These are phyloP conservation scores for Leguminivora glycinivorella DNA, from an alignment of 1,140 invertebrate genomes.

Conservation along the genomic window DNA sequence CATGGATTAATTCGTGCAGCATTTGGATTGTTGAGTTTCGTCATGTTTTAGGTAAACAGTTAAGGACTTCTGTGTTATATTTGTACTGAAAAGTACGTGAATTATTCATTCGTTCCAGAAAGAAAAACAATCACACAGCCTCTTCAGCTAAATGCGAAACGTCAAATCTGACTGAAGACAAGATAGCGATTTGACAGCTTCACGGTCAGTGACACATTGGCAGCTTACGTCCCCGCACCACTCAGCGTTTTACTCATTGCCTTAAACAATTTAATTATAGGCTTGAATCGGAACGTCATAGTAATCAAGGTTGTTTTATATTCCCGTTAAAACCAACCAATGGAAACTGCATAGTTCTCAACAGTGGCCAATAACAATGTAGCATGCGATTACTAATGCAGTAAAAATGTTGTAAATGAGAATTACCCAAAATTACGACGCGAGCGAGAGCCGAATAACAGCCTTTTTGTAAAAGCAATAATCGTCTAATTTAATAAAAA, in stretches of 20 bases:
- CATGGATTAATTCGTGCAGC: slow-evolving; percentile 66
- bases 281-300: slow-evolving; percentile 7
- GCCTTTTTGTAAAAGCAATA: slow-evolving; percentile 44
- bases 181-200: not conserved
- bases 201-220: not conserved
- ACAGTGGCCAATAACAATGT: not conserved
- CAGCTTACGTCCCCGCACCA: not conserved
- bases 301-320: not conserved
- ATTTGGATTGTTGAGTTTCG: slow-evolving; percentile 52
- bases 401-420: slow-evolving; percentile 58
- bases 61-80: slow-evolving; percentile 33
- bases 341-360: slow-evolving; percentile 26
- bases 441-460: slow-evolving; percentile 62
- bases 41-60: slow-evolving; percentile 39
- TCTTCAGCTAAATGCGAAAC: not conserved
- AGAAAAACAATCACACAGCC: not conserved
- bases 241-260: not conserved
- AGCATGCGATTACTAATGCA: slow-evolving; percentile 61
- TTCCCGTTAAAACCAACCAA: slow-evolving; percentile 37
- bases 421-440: slow-evolving; percentile 68
- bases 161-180: not conserved
- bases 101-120: not conserved
- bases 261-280: not conserved
- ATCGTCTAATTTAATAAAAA: slow-evolving; percentile 55
- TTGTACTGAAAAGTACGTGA: not conserved